Evolutionary conservation across 2,888 invertebrate genomes (phyloP).

Genomic region (Lysandra bellargus): DNA sequence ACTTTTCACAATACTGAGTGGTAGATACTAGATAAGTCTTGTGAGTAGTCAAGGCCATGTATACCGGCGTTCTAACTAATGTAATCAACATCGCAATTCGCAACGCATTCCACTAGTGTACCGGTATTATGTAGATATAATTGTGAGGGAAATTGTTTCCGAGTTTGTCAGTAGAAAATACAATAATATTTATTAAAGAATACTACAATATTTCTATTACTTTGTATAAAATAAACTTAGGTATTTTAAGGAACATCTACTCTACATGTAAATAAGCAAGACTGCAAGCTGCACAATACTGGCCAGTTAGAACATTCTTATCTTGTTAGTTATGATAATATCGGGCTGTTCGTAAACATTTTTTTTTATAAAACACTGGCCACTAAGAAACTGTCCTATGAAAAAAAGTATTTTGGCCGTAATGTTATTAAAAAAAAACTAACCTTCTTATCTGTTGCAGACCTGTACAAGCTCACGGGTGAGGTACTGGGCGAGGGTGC

Average conservation of each 20-base stretch:
- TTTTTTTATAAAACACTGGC: too few relatives aligned
- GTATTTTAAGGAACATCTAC: not conserved
- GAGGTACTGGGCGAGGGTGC: slow-evolving; percentile 98
- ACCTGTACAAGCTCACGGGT: slow-evolving; percentile 96
- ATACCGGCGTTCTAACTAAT: not conserved
- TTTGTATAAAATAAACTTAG: not conserved
- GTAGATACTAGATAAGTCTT: slow-evolving; percentile 4
- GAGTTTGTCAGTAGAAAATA: not conserved
- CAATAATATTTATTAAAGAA: not conserved
- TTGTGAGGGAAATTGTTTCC: not conserved
- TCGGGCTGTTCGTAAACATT: too few relatives aligned
- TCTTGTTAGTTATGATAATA: too few relatives aligned
- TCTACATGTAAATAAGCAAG: not conserved
- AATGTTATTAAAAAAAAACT: not conserved
- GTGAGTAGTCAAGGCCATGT: not conserved
- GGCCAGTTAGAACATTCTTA: too few relatives aligned
- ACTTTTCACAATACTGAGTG: not conserved
- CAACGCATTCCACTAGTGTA: not conserved
- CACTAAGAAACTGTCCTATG: too few relatives aligned
- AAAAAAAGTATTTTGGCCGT: too few relatives aligned
- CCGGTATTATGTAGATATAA: not conserved
- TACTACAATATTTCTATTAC: not conserved
- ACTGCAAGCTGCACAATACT: not conserved
- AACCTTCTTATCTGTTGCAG: slow-evolving; percentile 74
- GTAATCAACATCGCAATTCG: slow-evolving; percentile 5